phyloP scores from a whole-genome alignment of 1,140 invertebrate species.

The Zophobas morio region DNA sequence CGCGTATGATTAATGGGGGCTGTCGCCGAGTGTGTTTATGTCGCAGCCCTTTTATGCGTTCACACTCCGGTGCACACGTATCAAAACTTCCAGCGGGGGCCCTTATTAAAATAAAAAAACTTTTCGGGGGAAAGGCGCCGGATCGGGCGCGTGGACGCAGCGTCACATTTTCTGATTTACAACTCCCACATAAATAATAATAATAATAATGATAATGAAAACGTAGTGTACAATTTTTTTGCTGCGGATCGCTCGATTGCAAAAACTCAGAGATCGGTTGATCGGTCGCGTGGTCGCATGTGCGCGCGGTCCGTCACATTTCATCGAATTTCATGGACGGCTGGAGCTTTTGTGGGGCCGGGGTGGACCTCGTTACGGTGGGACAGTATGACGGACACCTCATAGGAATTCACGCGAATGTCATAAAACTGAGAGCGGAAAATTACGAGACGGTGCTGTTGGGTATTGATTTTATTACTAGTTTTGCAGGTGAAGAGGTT shows the following conservation, averaged over 20 bases:
- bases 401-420: no score
- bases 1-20: slow-evolving; percentile 65
- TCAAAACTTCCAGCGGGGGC: slow-evolving; percentile 64
- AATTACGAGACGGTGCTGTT: no score
- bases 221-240: no score
- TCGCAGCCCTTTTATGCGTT: slow-evolving; percentile 62
- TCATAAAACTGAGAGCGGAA: no score
- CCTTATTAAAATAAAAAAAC: slow-evolving; percentile 35
- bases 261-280: slow-evolving; percentile 44
- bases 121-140: neutral
- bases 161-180: no score
- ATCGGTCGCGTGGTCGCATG: slow-evolving; percentile 62
- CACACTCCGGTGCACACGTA: slow-evolving; percentile 65
- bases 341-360: slow-evolving; percentile 60
- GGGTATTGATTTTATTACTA: no score
- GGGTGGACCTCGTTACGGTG: slow-evolving; percentile 39
- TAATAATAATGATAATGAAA: no score
- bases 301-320: slow-evolving; percentile 65
- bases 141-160: no score
- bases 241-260: neutral
- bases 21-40: slow-evolving; percentile 63
- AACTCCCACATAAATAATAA: no score
- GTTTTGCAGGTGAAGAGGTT: no score
- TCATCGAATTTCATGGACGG: slow-evolving; percentile 67
- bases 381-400: neutral